These are phyloP conservation scores for Isaurus tuberculatus DNA, from an alignment of 92 coral and sea anemone species.

Conservation along the genomic window DNA sequence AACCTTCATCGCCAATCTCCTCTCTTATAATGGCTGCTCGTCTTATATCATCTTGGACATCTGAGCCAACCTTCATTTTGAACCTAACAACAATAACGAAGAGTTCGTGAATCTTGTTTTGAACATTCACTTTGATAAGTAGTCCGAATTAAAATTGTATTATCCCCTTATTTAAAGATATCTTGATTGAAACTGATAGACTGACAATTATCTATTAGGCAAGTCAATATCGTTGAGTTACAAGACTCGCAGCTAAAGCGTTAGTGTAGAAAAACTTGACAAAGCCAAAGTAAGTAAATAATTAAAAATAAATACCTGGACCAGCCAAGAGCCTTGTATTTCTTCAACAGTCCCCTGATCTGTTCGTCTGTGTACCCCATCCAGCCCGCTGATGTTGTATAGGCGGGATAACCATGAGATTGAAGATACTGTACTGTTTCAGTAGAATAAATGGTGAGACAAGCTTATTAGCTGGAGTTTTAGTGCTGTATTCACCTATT, in stretches of 20 bases:
- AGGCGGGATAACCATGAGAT: constrained; percentile 88
- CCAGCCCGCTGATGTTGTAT: constrained; percentile 99
- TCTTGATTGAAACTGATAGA: no score
- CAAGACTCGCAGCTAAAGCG: no score
- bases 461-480: neutral
- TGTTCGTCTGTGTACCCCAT: constrained; percentile 90
- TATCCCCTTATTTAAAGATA: no score
- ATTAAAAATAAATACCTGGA: neutral
- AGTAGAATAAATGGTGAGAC: neutral
- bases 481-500: neutral
- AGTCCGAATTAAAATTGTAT: no score
- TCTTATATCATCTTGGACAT: constrained; percentile 78
- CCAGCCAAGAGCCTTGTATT: constrained; percentile 49
- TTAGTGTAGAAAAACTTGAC: no score
- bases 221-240: no score
- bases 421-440: constrained; percentile 47
- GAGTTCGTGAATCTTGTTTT: no score
- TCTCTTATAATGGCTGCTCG: constrained; percentile 89
- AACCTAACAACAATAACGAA: constrained; percentile 59
- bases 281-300: no score
- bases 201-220: no score
- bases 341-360: constrained; percentile 76
- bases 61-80: constrained; percentile 95
- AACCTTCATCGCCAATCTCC: constrained; percentile 85
- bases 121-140: neutral